Percentiles rank a stretch among this genome's conserved stretches.
Conservation (phyloP, 1,140 invertebrate species). For the Camponotus floridanus region DNA sequence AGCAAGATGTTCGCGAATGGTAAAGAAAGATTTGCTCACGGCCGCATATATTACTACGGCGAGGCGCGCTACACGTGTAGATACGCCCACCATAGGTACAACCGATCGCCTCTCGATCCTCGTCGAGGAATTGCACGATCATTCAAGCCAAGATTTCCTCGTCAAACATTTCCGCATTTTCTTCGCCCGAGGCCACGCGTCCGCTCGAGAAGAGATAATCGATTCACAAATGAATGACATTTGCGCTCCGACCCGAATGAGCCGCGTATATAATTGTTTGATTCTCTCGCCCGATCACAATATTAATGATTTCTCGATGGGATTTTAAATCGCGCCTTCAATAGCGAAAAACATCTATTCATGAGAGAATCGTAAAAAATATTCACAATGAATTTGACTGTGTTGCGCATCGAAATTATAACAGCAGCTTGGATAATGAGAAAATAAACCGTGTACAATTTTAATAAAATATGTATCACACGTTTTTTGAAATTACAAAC, state of each 20-base stretch:
- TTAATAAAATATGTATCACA: neutral
- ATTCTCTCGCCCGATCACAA: constrained; percentile 14
- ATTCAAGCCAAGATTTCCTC: constrained; percentile 58
- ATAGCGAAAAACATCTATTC: neutral
- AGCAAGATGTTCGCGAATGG: constrained; percentile 41
- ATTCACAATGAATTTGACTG: neutral
- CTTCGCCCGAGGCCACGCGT: constrained; percentile 28
- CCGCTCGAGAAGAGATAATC: constrained; percentile 29
- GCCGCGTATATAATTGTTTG: neutral
- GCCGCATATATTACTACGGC: constrained; percentile 52
- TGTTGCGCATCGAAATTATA: neutral
- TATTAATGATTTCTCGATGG: constrained; percentile 6
- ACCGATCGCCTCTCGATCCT: constrained; percentile 62
- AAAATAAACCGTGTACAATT: neutral
- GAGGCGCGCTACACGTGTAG: constrained; percentile 45
- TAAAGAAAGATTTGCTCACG: constrained; percentile 58
- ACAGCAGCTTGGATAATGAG: neutral
- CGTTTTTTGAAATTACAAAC: neutral
- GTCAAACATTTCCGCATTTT: constrained; percentile 51
- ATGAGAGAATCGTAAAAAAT: neutral
- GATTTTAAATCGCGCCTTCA: neutral
- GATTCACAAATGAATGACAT: constrained; percentile 31
- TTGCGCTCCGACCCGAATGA: constrained; percentile 11
- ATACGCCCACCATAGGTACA: constrained; percentile 54
- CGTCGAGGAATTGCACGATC: constrained; percentile 57